phyloP scores from a whole-genome alignment of 2,113 vertebrate species.

The Alectura lathami region DNA sequence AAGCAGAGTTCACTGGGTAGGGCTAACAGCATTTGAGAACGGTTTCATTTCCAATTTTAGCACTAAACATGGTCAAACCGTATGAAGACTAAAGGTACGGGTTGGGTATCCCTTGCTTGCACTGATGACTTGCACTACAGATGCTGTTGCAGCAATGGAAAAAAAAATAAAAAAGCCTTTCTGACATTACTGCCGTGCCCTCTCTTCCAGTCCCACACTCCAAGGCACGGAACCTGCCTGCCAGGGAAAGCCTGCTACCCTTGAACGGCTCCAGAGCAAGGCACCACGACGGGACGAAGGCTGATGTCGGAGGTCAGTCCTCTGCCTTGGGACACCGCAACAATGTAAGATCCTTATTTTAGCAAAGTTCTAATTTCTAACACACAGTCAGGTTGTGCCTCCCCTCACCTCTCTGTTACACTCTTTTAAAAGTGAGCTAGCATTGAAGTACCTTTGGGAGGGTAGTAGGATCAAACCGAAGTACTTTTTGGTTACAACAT shows the following conservation, averaged over 20 bases:
- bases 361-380: background rate
- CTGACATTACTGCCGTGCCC: background rate
- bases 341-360: background rate
- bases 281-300: background rate
- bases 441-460: constrained; percentile 83
- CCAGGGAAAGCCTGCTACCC: background rate
- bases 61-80: background rate
- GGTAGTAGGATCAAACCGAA: constrained; percentile 92
- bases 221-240: no score
- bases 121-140: background rate
- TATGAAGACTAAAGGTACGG: background rate
- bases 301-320: background rate
- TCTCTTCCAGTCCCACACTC: background rate
- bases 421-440: background rate
- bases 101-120: background rate
- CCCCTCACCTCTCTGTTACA: rapidly evolving
- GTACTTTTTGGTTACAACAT: constrained; percentile 93
- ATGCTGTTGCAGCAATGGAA: background rate
- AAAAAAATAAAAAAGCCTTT: background rate
- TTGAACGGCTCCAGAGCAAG: background rate
- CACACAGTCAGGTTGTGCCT: background rate
- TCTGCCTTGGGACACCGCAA: background rate
- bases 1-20: background rate
- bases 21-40: background rate
- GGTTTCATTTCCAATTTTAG: background rate